Evolutionary conservation across 2,888 invertebrate genomes (phyloP).

Genomic region (Acanthococcus lagerstroemiae): DNA sequence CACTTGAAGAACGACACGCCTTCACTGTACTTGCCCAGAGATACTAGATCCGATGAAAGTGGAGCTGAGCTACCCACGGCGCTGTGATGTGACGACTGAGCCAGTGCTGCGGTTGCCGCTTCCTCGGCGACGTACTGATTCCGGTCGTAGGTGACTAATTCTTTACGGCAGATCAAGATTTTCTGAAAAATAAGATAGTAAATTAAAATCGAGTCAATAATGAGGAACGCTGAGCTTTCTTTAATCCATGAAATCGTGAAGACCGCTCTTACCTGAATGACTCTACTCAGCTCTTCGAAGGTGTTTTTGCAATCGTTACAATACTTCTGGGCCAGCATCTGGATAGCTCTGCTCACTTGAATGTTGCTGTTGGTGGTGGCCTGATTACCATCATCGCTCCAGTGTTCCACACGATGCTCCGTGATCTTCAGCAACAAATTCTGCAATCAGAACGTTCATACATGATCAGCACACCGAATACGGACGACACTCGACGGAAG

Average conservation of each 20-base stretch:
- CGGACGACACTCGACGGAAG: too few relatives aligned
- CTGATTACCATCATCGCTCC: slow-evolving; percentile 15
- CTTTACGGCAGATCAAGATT: slow-evolving; percentile 80
- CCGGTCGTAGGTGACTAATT: slow-evolving; percentile 82
- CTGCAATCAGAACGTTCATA: slow-evolving; percentile 2
- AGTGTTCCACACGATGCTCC: slow-evolving; percentile 69
- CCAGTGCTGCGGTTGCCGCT: slow-evolving; percentile 34
- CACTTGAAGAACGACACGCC: slow-evolving; percentile 46
- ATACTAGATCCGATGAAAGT: slow-evolving; percentile 18
- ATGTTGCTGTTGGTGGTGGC: slow-evolving; percentile 35
- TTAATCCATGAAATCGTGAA: too few relatives aligned
- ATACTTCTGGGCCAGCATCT: slow-evolving; percentile 87
- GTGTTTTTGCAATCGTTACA: slow-evolving; percentile 88
- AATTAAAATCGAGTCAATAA: not conserved
- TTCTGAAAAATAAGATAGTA: slow-evolving; percentile 54
- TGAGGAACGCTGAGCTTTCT: not conserved
- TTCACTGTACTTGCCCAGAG: slow-evolving; percentile 29
- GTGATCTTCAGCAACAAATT: slow-evolving; percentile 72
- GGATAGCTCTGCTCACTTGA: slow-evolving; percentile 79
- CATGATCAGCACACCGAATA: too few relatives aligned
- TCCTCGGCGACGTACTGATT: slow-evolving; percentile 55
- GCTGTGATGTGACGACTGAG: too few relatives aligned
- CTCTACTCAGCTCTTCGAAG: slow-evolving; percentile 79
- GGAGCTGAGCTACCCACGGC: slow-evolving; percentile 26
- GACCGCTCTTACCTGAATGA: slow-evolving; percentile 45